These are phyloP conservation scores for Axea sp. DNA, from an alignment of 2,888 invertebrate species.

Conservation along the genomic window DNA sequence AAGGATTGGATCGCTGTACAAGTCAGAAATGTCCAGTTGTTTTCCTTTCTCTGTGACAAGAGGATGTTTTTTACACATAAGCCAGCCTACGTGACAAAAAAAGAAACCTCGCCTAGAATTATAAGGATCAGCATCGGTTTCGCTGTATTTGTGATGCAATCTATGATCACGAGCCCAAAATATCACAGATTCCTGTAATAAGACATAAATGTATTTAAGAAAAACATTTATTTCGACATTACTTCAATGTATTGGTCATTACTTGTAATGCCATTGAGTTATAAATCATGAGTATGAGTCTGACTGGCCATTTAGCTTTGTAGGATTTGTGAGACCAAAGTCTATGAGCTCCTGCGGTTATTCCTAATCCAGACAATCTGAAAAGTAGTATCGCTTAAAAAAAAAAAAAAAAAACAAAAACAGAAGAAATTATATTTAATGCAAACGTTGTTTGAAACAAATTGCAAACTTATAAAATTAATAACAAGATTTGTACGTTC, in stretches of 20 bases:
- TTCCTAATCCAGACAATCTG: constrained; percentile 90
- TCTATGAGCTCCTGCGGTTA: constrained; percentile 98
- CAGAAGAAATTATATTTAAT: too few species aligned
- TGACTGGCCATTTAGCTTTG: constrained; percentile 94
- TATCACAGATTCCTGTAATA: too few species aligned
- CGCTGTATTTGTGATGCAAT: not conserved
- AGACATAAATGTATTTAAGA: too few species aligned
- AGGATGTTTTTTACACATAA: not conserved
- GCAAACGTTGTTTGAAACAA: constrained; percentile 84
- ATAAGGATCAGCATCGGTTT: not conserved
- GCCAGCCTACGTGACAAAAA: not conserved
- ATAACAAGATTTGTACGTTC: too few species aligned
- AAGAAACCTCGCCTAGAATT: not conserved
- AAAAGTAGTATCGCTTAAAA: too few species aligned
- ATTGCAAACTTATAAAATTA: constrained; percentile 9
- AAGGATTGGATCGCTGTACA: not conserved
- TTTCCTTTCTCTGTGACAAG: not conserved
- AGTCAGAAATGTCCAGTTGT: not conserved
- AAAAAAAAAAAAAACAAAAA: too few species aligned
- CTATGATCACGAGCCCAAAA: not conserved
- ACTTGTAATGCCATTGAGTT: constrained; percentile 96
- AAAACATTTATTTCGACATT: too few species aligned
- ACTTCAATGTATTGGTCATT: too few species aligned
- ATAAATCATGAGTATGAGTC: constrained; percentile 88
- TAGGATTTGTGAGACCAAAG: constrained; percentile 97